phyloP scores from a whole-genome alignment of 35 echinoderm and acorn worm genomes.

The Ophioderma brevispina region DNA sequence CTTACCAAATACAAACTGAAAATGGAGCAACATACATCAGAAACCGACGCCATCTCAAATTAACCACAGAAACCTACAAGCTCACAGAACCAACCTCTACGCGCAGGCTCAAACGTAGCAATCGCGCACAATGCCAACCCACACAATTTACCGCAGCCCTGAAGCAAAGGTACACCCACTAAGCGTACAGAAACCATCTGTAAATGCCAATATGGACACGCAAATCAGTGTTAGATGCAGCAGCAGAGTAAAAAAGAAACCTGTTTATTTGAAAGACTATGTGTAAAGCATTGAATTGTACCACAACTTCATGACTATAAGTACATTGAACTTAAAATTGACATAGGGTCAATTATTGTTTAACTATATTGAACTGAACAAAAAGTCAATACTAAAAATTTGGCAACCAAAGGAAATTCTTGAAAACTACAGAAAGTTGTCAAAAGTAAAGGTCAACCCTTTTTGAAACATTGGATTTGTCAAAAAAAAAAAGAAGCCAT shows the following conservation, averaged over 20 bases:
- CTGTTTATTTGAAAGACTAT: neutral
- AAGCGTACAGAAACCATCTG: neutral
- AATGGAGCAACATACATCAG: neutral
- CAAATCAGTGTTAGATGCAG: neutral
- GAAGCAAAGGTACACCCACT: neutral
- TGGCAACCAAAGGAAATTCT: no score
- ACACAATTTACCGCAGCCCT: neutral
- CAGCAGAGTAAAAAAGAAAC: neutral
- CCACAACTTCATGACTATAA: no score
- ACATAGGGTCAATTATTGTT: no score
- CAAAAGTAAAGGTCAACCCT: no score
- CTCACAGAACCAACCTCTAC: neutral
- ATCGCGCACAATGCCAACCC: neutral
- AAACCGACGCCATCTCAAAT: neutral
- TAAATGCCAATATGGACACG: neutral
- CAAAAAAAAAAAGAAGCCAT: no score
- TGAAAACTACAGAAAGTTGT: no score
- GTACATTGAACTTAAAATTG: no score
- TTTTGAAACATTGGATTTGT: no score
- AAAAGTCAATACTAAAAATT: no score
- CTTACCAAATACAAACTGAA: neutral
- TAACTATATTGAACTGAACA: no score
- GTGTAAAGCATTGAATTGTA: no score
- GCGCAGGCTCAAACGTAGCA: neutral
- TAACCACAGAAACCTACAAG: neutral